Evolutionary conservation across 2,888 invertebrate species (phyloP), one percentile per base, ranked within the genome.

Genomic region (Leucophenga maculata): DNA sequence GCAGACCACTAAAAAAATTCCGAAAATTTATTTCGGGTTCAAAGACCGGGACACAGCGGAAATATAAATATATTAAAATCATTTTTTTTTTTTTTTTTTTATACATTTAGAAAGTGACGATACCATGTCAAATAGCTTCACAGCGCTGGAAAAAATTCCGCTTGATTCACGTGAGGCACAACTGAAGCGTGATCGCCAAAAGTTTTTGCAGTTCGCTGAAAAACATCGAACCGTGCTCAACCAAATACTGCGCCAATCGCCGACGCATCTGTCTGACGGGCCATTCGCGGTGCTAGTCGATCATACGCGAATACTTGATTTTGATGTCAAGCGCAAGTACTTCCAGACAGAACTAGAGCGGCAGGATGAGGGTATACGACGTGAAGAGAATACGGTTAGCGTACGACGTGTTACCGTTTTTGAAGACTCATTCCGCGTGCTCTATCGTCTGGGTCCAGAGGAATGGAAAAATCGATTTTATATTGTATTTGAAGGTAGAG

Each of bases 381-480:
- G 94, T 3, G 95, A 96, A 86, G 96, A 96, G 87, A 90, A 96
- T 44, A 95, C 96, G 1, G 94, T 97, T 0, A 95, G 96, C 87
- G 95, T 97, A 2, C 91, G 94, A 44, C 91, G 96, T 71, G 93
- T 93, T 68, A 93, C 94, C 77, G 94, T 97, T 1, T 97, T 97
- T 86, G 95, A 96, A 86, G 96, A 97, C 84, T 96, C 95, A 0
- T 97, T 95, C 89, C 91, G 96, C 68, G 95, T 96, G 83, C 90
- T 97, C 64, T 95, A 95, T 86, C 91, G 96, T 48, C 90, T 95
- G 65, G 91, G 93, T 52, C 92, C 94, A 0, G 94, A 95, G 82
- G 96, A 97, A 85, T 97, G 97, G 97, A 96, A 96, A 86, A 95
- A 95, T 88, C 90, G 96, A 62, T 96, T 97, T 88, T 96, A 96